Base-by-base conservation (phyloP, 2,888 invertebrate species). In the Noctuana brunneofusca region DNA sequence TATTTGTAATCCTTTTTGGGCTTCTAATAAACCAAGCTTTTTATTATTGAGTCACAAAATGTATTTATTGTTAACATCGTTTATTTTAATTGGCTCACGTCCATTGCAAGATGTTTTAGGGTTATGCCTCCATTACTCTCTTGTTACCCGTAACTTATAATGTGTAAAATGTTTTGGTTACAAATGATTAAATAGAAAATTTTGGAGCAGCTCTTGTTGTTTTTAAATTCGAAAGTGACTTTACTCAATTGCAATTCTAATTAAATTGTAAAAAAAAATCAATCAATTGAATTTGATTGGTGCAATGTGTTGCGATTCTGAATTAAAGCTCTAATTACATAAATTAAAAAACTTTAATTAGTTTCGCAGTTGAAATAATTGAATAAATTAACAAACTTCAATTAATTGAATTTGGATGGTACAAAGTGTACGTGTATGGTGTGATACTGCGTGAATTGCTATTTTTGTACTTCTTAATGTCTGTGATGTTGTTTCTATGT, bases 401-500 rank as follows among this genome's bases (percentile, higher is more conserved):
- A 38, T 38, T 6, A 38, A 38, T 38, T 38, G 14, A 14, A 38
- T 38, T 6, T 38, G 38, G 4, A 14, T 14, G 14, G 38, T 38
- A 38, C 6, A 38, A 38, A 41, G 9, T 41, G 41, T 16, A 49
- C 20, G 6, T 49, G 41, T 43, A 30, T 41, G 41, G 24, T 53
- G n/a, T 38, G 27, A n/a, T 43, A 49, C n/a, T 11, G 35, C 20
- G 52, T 43, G 18, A 22, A 22, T 43, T 30, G 32, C 16, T 63
- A 55, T 49, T 49, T 63, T 63, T 63, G 62, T 63, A 63, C 62
- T 63, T 63, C 49, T 63, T 35, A 11, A 48, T 57, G 62, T 58
- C 62, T 62, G 62, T 65, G 62, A 65, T 65, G 58, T 58, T 58
- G 35, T 54, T 65, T 57, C 57, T 38, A 32, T 62, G 35, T 54